phyloP scores from a whole-genome alignment of 1,140 invertebrate species.

The Drusus annulatus region DNA sequence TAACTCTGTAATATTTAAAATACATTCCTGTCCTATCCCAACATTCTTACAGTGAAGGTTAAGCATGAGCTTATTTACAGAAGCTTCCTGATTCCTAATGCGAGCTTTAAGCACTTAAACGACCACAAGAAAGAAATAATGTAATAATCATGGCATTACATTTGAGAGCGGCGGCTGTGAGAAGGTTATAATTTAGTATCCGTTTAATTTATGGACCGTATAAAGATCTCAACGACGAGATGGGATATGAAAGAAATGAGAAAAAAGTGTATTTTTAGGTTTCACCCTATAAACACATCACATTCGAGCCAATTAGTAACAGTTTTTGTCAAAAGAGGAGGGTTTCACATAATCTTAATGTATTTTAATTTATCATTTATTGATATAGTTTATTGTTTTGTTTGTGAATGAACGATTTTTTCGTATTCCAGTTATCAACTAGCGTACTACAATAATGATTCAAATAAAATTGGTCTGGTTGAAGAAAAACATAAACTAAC shows the following conservation, averaged over 20 bases:
- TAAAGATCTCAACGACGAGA: conserved; percentile 35
- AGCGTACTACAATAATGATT: no score
- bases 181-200: conserved; percentile 29
- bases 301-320: conserved; percentile 22
- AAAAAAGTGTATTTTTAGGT: conserved; percentile 2
- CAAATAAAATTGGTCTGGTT: no score
- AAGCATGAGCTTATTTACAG: neutral
- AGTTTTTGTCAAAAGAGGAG: neutral
- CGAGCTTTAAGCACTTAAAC: conserved; percentile 16
- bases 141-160: conserved; percentile 26
- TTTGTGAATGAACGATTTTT: no score
- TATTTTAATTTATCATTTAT: no score
- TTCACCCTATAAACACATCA: neutral
- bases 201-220: conserved; percentile 13
- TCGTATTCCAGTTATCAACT: no score
- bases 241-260: neutral
- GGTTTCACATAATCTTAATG: neutral
- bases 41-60: neutral
- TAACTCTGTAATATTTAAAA: no score
- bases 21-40: neutral
- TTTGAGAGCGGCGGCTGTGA: conserved; percentile 30
- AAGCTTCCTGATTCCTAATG: neutral
- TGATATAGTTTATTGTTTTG: no score
- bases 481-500: no score
- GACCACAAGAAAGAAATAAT: conserved; percentile 20